Evolutionary conservation across 2,113 vertebrate species (phyloP).

Genomic region (Pteronura brasiliensis): DNA sequence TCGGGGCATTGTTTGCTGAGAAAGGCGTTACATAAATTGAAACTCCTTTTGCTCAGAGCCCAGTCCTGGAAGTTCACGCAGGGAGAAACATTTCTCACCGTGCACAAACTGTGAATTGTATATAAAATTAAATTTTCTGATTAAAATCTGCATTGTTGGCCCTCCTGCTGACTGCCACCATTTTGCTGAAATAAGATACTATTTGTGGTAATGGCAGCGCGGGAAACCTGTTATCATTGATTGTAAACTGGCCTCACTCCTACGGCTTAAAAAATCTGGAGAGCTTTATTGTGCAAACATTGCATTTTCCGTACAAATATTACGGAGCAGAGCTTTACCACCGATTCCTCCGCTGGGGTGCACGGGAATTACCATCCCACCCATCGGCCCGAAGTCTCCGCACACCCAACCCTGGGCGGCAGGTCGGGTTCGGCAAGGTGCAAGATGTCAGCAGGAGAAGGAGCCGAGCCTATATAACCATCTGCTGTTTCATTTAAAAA

Average conservation of each 20-base stretch:
- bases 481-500: not conserved
- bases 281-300: constrained; percentile 14
- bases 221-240: not conserved
- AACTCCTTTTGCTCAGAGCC: constrained; percentile 70
- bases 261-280: not conserved
- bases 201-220: constrained; percentile 55
- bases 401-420: not conserved
- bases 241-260: constrained; percentile 16
- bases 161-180: constrained; percentile 43
- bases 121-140: constrained; percentile 77
- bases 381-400: constrained; percentile 62
- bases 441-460: constrained; percentile 57
- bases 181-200: constrained; percentile 66
- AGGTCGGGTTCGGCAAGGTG: constrained; percentile 50
- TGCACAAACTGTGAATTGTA: constrained; percentile 72
- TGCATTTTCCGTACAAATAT: constrained; percentile 14
- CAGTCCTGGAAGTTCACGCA: constrained; percentile 58
- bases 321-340: not conserved
- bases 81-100: constrained; percentile 72
- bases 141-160: constrained; percentile 77
- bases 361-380: not conserved
- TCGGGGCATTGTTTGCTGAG: constrained; percentile 52
- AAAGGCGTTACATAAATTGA: constrained; percentile 65
- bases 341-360: not conserved
- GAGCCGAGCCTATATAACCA: not conserved